phyloP scores from a whole-genome alignment of 2,113 vertebrate genomes.

The Chaenocephalus aceratus region DNA sequence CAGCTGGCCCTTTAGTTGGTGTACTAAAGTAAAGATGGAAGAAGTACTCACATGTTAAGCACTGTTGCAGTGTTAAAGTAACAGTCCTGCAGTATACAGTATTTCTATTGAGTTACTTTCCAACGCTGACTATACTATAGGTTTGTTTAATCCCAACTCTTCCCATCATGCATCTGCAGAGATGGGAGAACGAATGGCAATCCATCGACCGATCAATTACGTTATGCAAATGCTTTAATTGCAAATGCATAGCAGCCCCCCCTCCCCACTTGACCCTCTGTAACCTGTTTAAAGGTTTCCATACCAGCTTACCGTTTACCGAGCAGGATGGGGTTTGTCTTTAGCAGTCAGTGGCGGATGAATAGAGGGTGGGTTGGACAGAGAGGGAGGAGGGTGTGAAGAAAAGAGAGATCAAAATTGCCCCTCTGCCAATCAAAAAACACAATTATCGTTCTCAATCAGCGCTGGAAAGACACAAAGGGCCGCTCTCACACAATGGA shows the following conservation, averaged over 20 bases:
- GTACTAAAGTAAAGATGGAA: too few relatives aligned
- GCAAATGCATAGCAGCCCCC: constrained; percentile 55
- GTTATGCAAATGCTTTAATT: constrained; percentile 81
- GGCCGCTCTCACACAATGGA: constrained; percentile 58
- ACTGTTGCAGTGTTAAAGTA: too few relatives aligned
- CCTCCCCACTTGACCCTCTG: constrained; percentile 72
- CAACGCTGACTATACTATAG: too few relatives aligned
- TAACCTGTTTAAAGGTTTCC: constrained; percentile 61
- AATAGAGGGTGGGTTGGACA: constrained; percentile 28
- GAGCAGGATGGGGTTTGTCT: constrained; percentile 28
- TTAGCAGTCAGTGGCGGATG: constrained; percentile 18
- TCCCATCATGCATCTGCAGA: neutral
- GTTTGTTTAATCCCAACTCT: neutral
- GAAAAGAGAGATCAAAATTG: constrained; percentile 67
- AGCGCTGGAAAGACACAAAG: constrained; percentile 67
- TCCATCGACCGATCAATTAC: constrained; percentile 72
- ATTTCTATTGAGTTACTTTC: too few relatives aligned
- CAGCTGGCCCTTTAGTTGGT: neutral
- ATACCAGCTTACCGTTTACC: constrained; percentile 18
- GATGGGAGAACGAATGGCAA: constrained; percentile 61
- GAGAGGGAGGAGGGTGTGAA: constrained; percentile 10
- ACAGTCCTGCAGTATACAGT: too few relatives aligned
- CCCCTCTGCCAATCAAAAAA: constrained; percentile 73
- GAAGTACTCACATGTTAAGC: too few relatives aligned
- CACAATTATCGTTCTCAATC: constrained; percentile 74